These are phyloP conservation scores for Enteromius trimaculatus DNA, from an alignment of 2,797 vertebrate genomes.

Conservation along the genomic window DNA sequence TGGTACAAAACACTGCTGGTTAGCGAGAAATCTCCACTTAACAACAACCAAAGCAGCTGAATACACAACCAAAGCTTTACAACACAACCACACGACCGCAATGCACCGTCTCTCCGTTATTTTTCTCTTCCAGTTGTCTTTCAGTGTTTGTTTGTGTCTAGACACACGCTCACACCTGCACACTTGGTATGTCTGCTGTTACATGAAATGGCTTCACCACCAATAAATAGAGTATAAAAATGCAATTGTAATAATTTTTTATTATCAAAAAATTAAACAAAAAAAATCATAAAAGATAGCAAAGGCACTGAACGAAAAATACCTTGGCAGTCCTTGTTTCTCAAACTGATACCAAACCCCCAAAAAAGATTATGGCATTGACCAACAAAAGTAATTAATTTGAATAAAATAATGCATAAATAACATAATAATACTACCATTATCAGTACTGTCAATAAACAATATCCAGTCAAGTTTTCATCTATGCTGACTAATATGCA, in stretches of 20 bases:
- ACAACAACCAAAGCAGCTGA: slow-evolving; percentile 44
- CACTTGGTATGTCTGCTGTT: slow-evolving; percentile 69
- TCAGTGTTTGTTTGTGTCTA: slow-evolving; percentile 41
- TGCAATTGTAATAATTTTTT: slow-evolving; percentile 74
- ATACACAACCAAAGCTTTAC: slow-evolving; percentile 48
- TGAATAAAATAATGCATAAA: slow-evolving; percentile 94
- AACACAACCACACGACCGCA: slow-evolving; percentile 45
- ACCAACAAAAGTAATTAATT: slow-evolving; percentile 83
- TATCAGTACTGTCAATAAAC: slow-evolving; percentile 83
- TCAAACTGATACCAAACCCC: slow-evolving; percentile 77
- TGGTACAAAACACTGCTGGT: slow-evolving; percentile 61
- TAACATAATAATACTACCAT: slow-evolving; percentile 85
- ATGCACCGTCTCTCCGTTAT: slow-evolving; percentile 37
- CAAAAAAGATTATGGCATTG: slow-evolving; percentile 88
- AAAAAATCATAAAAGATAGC: slow-evolving; percentile 72
- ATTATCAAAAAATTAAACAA: slow-evolving; percentile 70
- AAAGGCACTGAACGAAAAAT: slow-evolving; percentile 90
- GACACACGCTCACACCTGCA: slow-evolving; percentile 58
- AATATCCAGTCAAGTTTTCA: slow-evolving; percentile 99
- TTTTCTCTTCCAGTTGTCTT: slow-evolving; percentile 48
- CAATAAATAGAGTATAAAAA: slow-evolving; percentile 94
- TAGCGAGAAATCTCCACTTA: slow-evolving; percentile 45
- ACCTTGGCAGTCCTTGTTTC: slow-evolving; percentile 87
- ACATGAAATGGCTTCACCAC: slow-evolving; percentile 96
- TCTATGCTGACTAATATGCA: slow-evolving; percentile 89